Evolutionary conservation across 2,797 vertebrate species (phyloP).

Genomic region (Orientallactaga sibirica): DNA sequence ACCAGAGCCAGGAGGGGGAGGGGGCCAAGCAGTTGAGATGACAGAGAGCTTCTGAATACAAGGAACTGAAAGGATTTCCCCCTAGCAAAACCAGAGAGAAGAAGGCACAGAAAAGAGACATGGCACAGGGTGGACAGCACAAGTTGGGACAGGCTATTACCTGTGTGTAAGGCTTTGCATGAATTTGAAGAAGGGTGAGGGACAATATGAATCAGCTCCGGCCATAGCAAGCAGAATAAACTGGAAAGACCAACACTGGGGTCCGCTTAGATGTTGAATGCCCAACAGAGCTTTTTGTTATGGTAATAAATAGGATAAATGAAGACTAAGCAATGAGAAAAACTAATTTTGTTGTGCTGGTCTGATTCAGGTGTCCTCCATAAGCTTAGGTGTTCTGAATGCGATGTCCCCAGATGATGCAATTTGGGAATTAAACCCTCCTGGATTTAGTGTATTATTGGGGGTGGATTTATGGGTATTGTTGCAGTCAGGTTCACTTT

Average conservation of each 20-base stretch:
- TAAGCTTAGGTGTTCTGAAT: too few relatives aligned
- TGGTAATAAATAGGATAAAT: neutral
- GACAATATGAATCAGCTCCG: neutral
- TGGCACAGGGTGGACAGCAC: neutral
- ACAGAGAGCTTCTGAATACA: neutral
- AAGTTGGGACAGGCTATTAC: neutral
- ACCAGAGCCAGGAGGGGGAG: neutral
- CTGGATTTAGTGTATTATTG: too few relatives aligned
- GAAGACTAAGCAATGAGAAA: neutral
- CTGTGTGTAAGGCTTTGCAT: neutral
- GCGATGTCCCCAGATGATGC: too few relatives aligned
- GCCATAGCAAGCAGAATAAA: neutral
- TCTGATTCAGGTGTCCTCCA: too few relatives aligned
- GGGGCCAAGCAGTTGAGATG: neutral
- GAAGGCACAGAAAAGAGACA: neutral
- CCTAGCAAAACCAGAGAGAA: neutral
- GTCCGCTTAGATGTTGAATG: neutral
- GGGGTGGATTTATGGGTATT: too few relatives aligned
- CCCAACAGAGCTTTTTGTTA: conserved; percentile 9
- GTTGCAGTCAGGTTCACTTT: too few relatives aligned
- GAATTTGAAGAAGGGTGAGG: neutral
- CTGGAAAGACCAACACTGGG: neutral
- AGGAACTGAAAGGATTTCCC: neutral
- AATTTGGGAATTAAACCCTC: too few relatives aligned
- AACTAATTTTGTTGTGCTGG: neutral